phyloP scores from a whole-genome alignment of 2,113 vertebrate genomes.

The Apodemus sylvaticus region DNA sequence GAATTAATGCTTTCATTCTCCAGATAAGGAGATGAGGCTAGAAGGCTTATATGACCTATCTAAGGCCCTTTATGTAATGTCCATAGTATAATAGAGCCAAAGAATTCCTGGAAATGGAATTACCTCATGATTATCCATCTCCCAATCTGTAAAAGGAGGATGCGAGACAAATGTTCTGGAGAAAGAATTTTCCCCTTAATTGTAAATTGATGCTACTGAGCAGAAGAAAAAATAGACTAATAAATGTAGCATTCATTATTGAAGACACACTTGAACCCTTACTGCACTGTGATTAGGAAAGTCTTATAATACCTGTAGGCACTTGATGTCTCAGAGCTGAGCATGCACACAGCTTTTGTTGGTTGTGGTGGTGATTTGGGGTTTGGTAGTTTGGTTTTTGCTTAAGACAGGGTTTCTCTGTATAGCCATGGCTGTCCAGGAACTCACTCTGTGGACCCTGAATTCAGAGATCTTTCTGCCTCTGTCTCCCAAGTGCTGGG shows the following conservation, averaged over 20 bases:
- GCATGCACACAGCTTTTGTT: not conserved
- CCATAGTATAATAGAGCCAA: not conserved
- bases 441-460: not conserved
- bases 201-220: conserved; percentile 3
- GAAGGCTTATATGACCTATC: not conserved
- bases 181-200: conserved; percentile 5
- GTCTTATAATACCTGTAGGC: not conserved
- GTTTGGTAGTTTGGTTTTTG: not conserved
- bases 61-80: not conserved
- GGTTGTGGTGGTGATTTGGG: not conserved
- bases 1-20: not conserved
- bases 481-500: not conserved
- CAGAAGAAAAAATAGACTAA: not conserved
- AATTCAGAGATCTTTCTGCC: not conserved
- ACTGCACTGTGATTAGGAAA: not conserved
- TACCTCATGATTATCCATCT: not conserved
- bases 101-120: conserved; percentile 27
- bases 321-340: not conserved
- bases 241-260: not conserved
- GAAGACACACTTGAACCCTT: not conserved
- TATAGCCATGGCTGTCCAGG: not conserved
- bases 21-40: not conserved
- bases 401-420: not conserved
- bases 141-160: not conserved
- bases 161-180: not conserved